A percentile compares a stretch with the other conserved stretches of the same genome.
phyloP scores from a whole-genome alignment of 2,888 invertebrate genomes.

The Nephrotoma guestfalica region DNA sequence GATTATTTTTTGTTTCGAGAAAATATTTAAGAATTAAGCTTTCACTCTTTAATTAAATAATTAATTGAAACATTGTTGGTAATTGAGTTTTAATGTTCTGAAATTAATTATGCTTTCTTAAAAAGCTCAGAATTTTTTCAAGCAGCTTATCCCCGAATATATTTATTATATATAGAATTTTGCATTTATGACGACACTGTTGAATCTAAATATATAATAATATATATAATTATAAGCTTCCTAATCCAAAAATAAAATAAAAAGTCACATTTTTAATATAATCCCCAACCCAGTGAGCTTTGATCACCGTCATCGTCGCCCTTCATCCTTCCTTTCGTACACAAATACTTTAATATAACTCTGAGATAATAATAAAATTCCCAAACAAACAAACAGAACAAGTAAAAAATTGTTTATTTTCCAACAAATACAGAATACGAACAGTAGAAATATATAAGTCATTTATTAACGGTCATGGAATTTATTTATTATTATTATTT shows the following conservation, averaged over 20 bases:
- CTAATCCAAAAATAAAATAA: not conserved
- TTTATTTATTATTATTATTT: not conserved
- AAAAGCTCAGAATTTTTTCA: too few species aligned
- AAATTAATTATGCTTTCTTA: too few species aligned
- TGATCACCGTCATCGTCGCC: not conserved
- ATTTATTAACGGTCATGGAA: not conserved
- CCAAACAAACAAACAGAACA: not conserved
- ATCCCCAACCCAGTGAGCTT: not conserved
- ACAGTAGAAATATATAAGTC: not conserved
- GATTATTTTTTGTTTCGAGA: too few species aligned
- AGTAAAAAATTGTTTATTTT: not conserved
- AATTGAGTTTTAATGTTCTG: too few species aligned
- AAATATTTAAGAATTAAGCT: too few species aligned
- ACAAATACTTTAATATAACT: not conserved
- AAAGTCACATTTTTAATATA: not conserved
- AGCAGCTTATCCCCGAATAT: too few species aligned
- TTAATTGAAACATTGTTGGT: too few species aligned
- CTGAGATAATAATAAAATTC: not conserved
- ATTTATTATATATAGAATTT: too few species aligned
- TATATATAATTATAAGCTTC: not conserved
- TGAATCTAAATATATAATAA: too few species aligned
- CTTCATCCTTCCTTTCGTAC: not conserved
- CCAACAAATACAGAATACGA: not conserved
- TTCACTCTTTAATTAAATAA: too few species aligned
- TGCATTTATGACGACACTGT: too few species aligned